Base-by-base conservation (phyloP, 2,888 invertebrate species). In the Orthosia cruda region DNA sequence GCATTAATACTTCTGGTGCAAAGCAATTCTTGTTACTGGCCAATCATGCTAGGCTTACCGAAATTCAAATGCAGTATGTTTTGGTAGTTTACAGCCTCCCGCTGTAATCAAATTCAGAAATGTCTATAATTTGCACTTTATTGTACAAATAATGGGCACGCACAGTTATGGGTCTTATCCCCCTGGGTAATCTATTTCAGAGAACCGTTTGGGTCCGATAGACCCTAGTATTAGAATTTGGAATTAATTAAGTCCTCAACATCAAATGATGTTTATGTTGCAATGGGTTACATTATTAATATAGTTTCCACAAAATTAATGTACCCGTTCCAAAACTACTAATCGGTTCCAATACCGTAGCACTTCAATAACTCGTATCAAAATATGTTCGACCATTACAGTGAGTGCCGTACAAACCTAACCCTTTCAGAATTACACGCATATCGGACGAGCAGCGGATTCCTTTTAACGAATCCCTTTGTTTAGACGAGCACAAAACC, bases 391-490 rank as follows among this genome's bases (percentile, higher is more conserved):
- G 65, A 65, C 40, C 13, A 54, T 62, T 68, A 64, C 50, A 26
- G 54, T 18, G 54, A 83, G 16, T 45, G 64, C 45, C 32, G 52
- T 45, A 61, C 66, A 71, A 47, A 52, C 69, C 45, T 32, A 74
- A 32, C 16, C 64, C 66, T 79, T 79, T 72, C 54, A 65, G 23
- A 65, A 83, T 54, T 47, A 73, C 26, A 54, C 11, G 47, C 45
- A 26, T 55, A 55, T 52, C 58, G 65, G 49, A 50, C 26, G 23
- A 59, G 66, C 45, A 65, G 11, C 18, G 49, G 26, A 69, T 83
- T 20, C 69, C 58, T 79, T 77, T 83, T 68, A 83, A 73, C 73
- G 55, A 84, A 73, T 73, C 50, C 65, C 52, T 55, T 74, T 59
- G 74, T 84, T 80, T 74, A 67, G 63, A 47, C 54, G 18, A 26